Base-by-base conservation (phyloP, 2,797 vertebrate species). In the Echeneis naucrates region DNA sequence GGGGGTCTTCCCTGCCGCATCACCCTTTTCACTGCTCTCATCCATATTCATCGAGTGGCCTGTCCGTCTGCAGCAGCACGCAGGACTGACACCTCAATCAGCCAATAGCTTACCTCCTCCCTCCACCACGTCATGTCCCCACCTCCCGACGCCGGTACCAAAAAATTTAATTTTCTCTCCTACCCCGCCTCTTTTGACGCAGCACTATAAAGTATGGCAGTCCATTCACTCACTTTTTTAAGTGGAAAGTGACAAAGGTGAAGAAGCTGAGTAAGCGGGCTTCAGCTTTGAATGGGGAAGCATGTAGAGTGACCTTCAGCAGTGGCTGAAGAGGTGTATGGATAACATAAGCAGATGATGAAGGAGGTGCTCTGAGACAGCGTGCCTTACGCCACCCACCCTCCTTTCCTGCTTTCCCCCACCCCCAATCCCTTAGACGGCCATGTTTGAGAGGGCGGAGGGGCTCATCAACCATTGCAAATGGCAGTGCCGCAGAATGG, bases 21-120 rank as follows among this genome's bases (percentile, higher is more conserved):
- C 93, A 94, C 91, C 93, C 93, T 94, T 94, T 94, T 94, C 92
- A 93, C 92, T 94, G 93, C 93, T 95, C 94, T 95, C 94, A 95
- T 95, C 94, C 94, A 95, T 95, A 95, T 95, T 95, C 94, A 95
- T 95, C 92, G 94, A 94, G 92, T 94, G 88, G 92, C 92, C 92
- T 92, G 91, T 94, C 93, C 91, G 90, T 94, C 93, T 95, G 94
- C 94, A 92, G 94, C 92, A 94, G 88, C 89, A 26, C 81, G 87
- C 88, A 83, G 72, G 92, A 95, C 91, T 93, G 94, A 93, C 93
- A 80, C 88, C 86, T 81, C 70, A 26, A 71, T 73, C 51, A 83
- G 85, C 94, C 94, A 95, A 95, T 95, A 89, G 80, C 61, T 26
- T 54, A 72, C 82, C 78, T 81, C 82, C 83, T 89, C 58, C 82